phyloP scores from a whole-genome alignment of 2,113 vertebrate species.

The Microtus pennsylvanicus region DNA sequence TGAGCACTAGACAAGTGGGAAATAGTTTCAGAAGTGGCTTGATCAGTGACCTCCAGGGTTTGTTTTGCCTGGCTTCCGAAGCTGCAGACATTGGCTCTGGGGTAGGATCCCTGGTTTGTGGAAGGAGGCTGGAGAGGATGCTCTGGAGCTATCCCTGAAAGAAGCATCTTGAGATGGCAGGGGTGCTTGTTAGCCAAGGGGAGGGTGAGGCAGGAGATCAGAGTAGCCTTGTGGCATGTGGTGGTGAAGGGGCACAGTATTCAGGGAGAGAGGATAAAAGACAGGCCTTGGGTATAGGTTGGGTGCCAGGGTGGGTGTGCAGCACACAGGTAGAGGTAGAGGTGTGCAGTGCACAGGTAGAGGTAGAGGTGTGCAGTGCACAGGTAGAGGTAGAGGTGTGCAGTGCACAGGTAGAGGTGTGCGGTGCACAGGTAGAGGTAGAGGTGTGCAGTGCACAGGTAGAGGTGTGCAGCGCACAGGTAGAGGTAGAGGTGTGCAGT shows the following conservation, averaged over 20 bases:
- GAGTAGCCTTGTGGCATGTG: background rate
- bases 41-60: background rate
- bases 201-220: background rate
- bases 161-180: background rate
- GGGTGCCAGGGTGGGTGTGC: fast-evolving
- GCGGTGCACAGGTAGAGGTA: too few relatives aligned
- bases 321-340: too few relatives aligned
- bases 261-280: too few relatives aligned
- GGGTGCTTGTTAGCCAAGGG: background rate
- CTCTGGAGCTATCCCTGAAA: background rate
- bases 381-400: too few relatives aligned
- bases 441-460: too few relatives aligned
- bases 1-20: background rate
- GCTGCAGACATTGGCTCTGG: fast-evolving
- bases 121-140: background rate
- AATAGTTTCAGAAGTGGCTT: background rate
- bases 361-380: too few relatives aligned
- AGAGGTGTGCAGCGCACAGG: too few relatives aligned
- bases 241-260: background rate
- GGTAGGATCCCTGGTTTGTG: background rate
- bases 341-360: too few relatives aligned
- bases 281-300: fast-evolving
- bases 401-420: too few relatives aligned
- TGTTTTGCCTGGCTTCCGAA: background rate
- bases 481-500: too few relatives aligned